Evolutionary conservation across 2,797 vertebrate species (phyloP).

Genomic region (Gymnopithys bicolor): DNA sequence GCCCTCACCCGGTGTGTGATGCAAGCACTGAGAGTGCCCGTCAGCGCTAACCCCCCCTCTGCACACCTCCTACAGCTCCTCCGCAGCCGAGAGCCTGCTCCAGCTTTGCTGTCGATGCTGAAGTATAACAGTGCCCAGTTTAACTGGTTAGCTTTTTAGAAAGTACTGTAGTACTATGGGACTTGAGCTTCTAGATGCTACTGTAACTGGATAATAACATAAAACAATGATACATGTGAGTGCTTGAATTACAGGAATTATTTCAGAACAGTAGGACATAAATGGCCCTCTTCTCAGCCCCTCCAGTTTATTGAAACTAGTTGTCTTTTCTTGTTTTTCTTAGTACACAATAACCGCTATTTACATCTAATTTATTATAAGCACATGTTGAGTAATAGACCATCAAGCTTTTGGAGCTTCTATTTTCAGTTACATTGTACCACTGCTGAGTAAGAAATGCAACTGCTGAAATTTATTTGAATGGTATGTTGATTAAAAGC

Average conservation of each 20-base stretch:
- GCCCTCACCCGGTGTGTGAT: not conserved
- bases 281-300: not conserved
- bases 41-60: not conserved
- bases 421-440: constrained; percentile 78
- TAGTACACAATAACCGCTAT: constrained; percentile 52
- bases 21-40: not conserved
- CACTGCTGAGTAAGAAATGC: constrained; percentile 65
- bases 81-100: not conserved
- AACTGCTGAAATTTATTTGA: constrained; percentile 76
- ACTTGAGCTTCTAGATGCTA: not conserved
- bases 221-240: not conserved
- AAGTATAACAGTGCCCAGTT: not conserved
- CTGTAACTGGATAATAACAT: constrained; percentile 1
- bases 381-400: constrained; percentile 71
- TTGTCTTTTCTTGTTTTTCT: constrained; percentile 43
- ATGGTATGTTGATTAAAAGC: constrained; percentile 80
- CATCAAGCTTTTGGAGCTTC: constrained; percentile 73
- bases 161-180: not conserved
- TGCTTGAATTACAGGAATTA: constrained; percentile 14
- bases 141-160: not conserved
- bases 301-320: constrained; percentile 19
- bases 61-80: not conserved
- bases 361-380: constrained; percentile 73
- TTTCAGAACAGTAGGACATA: constrained; percentile 38
- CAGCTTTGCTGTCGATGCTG: rapidly evolving